These are phyloP conservation scores for Trachelipus rathkii DNA, from an alignment of 1,140 invertebrate species.

Conservation along the genomic window DNA sequence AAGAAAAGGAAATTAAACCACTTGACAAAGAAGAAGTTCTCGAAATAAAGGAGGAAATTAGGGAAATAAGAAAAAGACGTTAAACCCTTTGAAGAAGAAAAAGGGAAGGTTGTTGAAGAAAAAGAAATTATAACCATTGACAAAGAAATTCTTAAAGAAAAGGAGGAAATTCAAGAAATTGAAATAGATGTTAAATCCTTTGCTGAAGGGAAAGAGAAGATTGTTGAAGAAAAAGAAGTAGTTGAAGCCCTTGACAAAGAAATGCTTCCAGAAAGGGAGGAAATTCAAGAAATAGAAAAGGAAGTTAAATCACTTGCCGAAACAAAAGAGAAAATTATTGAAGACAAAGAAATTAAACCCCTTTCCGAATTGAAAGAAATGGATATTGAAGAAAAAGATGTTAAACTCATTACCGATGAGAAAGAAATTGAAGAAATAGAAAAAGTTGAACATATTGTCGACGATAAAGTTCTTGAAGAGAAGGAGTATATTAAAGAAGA, in stretches of 20 bases:
- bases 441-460: not conserved
- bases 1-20: not conserved
- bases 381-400: not conserved
- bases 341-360: not conserved
- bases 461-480: slow-evolving; percentile 4
- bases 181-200: slow-evolving; percentile 13
- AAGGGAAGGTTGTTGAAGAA: not conserved
- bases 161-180: no score
- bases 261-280: slow-evolving; percentile 14
- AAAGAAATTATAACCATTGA: no score
- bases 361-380: not conserved
- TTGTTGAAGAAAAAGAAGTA: slow-evolving; percentile 32
- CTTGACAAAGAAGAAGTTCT: not conserved
- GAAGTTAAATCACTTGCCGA: slow-evolving; percentile 9
- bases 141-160: not conserved
- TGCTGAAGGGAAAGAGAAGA: slow-evolving; percentile 37
- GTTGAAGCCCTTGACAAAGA: slow-evolving; percentile 20
- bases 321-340: not conserved
- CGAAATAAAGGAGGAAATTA: not conserved
- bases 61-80: not conserved
- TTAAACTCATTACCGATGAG: no score
- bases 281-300: not conserved
- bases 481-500: not conserved
- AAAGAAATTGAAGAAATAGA: not conserved
- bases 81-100: not conserved